Evolutionary conservation across 2,113 vertebrate genomes (phyloP).

Genomic region (Daboia siamensis): DNA sequence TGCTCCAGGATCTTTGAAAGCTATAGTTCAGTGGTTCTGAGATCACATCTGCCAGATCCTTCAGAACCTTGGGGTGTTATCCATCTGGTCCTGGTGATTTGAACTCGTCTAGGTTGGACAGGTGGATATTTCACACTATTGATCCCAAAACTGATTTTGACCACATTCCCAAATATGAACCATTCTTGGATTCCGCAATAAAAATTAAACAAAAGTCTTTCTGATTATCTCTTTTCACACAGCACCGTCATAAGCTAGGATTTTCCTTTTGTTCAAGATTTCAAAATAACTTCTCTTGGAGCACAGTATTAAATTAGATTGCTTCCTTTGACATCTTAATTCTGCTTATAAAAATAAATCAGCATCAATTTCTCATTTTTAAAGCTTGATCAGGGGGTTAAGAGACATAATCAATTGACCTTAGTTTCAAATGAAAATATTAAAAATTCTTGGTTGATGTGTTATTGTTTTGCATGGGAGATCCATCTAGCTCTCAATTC

Average conservation of each 20-base stretch:
- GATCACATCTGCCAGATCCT: too few species aligned
- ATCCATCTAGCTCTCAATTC: not conserved
- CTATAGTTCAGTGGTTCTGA: too few species aligned
- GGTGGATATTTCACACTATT: not conserved
- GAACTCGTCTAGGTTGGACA: too few species aligned
- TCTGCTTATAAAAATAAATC: not conserved
- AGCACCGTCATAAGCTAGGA: not conserved
- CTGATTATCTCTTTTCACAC: not conserved
- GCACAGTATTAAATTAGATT: not conserved
- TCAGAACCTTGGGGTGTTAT: too few species aligned
- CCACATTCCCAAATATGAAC: not conserved
- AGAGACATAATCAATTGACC: not conserved
- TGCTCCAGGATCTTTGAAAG: too few species aligned
- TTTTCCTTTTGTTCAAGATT: not conserved
- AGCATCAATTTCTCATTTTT: not conserved
- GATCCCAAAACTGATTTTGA: not conserved
- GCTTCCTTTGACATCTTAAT: not conserved
- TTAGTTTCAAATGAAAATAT: slow-evolving; percentile 6
- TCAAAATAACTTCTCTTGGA: slow-evolving; percentile 1
- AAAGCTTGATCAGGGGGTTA: not conserved
- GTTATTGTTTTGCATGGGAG: not conserved
- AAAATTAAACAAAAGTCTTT: not conserved
- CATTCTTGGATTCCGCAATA: not conserved
- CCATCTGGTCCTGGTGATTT: too few species aligned
- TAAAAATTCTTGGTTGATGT: not conserved